Evolutionary conservation across 1,140 invertebrate species (phyloP), one percentile per base, ranked within the genome.

Genomic region (Hypsibius dujardini): DNA sequence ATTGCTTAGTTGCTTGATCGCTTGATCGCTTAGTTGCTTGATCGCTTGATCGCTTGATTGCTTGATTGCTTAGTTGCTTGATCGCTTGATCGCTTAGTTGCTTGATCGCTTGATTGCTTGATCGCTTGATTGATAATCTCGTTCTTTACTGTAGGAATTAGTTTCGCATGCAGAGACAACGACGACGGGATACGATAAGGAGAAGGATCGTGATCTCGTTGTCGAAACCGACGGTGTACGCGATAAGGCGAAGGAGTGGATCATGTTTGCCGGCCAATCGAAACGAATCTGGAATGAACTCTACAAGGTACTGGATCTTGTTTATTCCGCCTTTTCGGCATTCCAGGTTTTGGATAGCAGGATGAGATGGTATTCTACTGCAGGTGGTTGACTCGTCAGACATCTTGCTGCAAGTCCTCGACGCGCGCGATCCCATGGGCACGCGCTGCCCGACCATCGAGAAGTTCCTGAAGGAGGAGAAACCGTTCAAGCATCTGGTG

Each of bases 241-340:
- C n/a, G n/a, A n/a, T n/a, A 56, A 56, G 50, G 7, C 76, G 1
- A 72, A 76, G 72, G 81, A 81, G 71, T 76, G 74, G 75, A 85
- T 93, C 1, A 92, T 93, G 85, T 85, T 83, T 70, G 90, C 91
- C 47, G 96, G 95, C 1, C 91, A 95, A 78, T 97, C 93, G 76
- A 95, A 86, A 82, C 84, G 96, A 75, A 95, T 99, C 76, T 99
- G 96, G 95, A 95, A 95, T 83, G 96, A 99, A 80, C 79, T 99
- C 2, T 97, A 98, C 78, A 99, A 99, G 85, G 84, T 84, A 72
- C 15, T 70, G 69, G 28, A 67, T 71, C 1, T 59, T 28, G 47
- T 74, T 1, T 69, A 73, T 2, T 15, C 62, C 12, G n/a, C 59
- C 45, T 74, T n/a, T n/a, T n/a, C n/a, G n/a, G n/a, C n/a, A n/a